Evolutionary conservation across 1,140 invertebrate species (phyloP).

Genomic region (Ceratosolen solmsi): DNA sequence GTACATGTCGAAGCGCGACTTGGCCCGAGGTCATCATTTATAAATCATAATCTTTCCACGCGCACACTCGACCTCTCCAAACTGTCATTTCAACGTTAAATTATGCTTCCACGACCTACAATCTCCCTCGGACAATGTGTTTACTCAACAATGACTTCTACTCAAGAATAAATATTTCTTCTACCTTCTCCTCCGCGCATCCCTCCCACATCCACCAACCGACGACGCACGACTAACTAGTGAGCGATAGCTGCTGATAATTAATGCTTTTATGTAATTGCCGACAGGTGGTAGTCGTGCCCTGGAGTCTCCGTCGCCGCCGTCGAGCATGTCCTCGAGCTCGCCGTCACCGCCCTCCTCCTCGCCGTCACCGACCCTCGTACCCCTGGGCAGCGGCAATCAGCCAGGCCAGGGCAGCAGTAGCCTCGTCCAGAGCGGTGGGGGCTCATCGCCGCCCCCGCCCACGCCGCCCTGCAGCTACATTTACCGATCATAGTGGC

Average conservation of each 20-base stretch:
- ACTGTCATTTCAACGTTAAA: too few relatives aligned
- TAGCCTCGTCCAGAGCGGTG: conserved; percentile 12
- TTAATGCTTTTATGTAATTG: background rate
- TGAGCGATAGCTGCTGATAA: background rate
- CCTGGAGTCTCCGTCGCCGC: conserved; percentile 70
- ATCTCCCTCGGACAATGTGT: too few relatives aligned
- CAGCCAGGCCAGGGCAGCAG: conserved; percentile 33
- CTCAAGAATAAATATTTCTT: too few relatives aligned
- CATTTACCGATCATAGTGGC: conserved; percentile 78
- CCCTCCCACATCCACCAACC: too few relatives aligned
- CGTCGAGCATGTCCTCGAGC: conserved; percentile 71
- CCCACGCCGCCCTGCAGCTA: conserved; percentile 78
- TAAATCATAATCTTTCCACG: too few relatives aligned
- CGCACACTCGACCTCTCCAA: too few relatives aligned
- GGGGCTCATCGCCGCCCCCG: conserved; percentile 75
- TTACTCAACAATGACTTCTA: too few relatives aligned
- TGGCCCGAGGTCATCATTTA: too few relatives aligned
- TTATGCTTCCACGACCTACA: too few relatives aligned
- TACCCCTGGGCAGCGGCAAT: conserved; percentile 64
- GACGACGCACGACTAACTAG: too few relatives aligned
- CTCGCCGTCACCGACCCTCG: conserved; percentile 70
- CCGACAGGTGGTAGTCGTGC: conserved; percentile 67
- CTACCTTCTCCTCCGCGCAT: too few relatives aligned
- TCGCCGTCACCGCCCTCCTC: conserved; percentile 74
- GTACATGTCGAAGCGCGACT: too few relatives aligned